These are phyloP conservation scores for Coptotermes formosanus DNA, from an alignment of 1,140 invertebrate genomes.

Conservation along the genomic window DNA sequence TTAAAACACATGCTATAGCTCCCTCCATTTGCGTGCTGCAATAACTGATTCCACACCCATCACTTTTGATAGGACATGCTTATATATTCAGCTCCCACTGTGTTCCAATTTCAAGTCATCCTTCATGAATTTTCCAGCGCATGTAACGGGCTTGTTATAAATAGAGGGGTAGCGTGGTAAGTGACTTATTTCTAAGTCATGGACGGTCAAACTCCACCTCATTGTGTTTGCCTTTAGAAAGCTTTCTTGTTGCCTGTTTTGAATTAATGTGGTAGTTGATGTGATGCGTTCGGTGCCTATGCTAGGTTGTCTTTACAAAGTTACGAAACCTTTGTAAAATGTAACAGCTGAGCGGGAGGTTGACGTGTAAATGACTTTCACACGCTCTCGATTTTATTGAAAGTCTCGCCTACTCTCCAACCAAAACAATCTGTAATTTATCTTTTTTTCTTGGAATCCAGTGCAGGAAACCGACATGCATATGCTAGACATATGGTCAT, in stretches of 20 bases:
- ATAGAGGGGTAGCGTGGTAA: neutral
- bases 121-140: neutral
- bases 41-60: constrained; percentile 7
- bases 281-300: too few species aligned
- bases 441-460: too few species aligned
- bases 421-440: too few species aligned
- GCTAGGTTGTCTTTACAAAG: neutral
- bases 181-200: too few species aligned
- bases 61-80: neutral
- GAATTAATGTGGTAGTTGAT: too few species aligned
- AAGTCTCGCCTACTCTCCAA: too few species aligned
- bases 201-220: too few species aligned
- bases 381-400: neutral
- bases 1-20: neutral
- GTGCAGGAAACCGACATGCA: too few species aligned
- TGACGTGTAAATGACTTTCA: neutral
- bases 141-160: neutral
- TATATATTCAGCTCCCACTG: neutral
- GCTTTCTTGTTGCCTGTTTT: too few species aligned
- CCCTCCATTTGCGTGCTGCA: neutral
- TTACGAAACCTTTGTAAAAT: neutral
- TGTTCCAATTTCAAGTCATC: neutral
- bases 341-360: neutral
- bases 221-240: too few species aligned
- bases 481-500: too few species aligned